These are phyloP conservation scores for Eutrigla gurnardus DNA, from an alignment of 2,797 vertebrate species.

Conservation along the genomic window DNA sequence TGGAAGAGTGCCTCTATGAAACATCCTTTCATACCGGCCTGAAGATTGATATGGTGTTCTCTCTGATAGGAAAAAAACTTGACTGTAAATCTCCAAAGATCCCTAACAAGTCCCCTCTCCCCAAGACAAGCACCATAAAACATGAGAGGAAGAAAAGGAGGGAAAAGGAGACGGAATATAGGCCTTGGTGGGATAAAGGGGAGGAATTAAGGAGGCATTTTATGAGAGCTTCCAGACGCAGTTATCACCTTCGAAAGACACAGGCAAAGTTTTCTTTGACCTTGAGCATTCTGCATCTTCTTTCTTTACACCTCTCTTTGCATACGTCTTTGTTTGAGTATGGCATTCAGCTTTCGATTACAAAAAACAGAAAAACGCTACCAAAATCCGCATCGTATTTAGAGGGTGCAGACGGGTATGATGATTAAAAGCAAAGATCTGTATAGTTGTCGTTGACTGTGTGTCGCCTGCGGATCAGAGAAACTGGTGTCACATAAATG, in stretches of 20 bases:
- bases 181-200: constrained; percentile 77
- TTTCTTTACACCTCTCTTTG: constrained; percentile 37
- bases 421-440: constrained; percentile 48
- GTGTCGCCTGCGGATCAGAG: constrained; percentile 31
- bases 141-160: constrained; percentile 58
- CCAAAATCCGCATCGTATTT: constrained; percentile 11
- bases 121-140: constrained; percentile 82
- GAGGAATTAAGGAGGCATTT: constrained; percentile 82
- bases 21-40: constrained; percentile 75
- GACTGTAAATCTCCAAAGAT: constrained; percentile 83
- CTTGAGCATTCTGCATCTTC: constrained; percentile 50
- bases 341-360: constrained; percentile 29
- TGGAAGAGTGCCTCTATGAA: constrained; percentile 70
- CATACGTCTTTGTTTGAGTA: constrained; percentile 10
- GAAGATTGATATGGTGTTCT: constrained; percentile 74
- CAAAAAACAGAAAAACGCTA: neutral
- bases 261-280: constrained; percentile 71
- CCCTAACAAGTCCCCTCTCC: constrained; percentile 77
- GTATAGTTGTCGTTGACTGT: constrained; percentile 5
- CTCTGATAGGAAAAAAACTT: constrained; percentile 73
- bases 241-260: constrained; percentile 75
- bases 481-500: constrained; percentile 40
- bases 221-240: constrained; percentile 71
- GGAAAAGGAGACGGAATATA: constrained; percentile 55
- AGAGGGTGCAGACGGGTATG: constrained; percentile 12